Conservation (phyloP, 2,113 vertebrate genomes). For the Nannospalax galili region DNA sequence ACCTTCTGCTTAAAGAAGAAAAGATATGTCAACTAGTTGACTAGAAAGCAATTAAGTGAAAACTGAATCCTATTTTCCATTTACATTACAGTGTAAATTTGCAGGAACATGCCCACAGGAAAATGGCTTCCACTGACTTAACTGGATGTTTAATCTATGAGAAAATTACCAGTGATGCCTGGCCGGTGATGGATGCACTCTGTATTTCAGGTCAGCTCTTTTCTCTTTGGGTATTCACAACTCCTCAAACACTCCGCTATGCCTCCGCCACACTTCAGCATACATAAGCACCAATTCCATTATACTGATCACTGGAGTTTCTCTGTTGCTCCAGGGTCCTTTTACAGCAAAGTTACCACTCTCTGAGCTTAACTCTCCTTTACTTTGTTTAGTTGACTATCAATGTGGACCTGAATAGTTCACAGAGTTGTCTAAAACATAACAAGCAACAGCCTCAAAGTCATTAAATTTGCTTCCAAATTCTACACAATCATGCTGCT, state of each 20-base stretch:
- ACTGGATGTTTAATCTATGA: background rate
- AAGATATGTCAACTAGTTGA: background rate
- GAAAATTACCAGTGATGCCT: background rate
- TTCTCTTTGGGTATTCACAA: background rate
- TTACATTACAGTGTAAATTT: background rate
- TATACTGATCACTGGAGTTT: background rate
- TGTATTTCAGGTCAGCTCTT: background rate
- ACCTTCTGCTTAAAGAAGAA: constrained; percentile 38
- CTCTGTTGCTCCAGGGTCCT: background rate
- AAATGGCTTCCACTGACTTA: background rate
- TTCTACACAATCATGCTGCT: background rate
- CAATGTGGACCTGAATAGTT: background rate
- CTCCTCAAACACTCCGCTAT: background rate
- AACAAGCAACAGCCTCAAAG: background rate
- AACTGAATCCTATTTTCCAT: constrained; percentile 6
- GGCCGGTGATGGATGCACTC: background rate
- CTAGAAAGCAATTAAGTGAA: constrained; percentile 27
- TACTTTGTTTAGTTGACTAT: background rate
- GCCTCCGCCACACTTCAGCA: background rate
- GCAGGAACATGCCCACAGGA: background rate
- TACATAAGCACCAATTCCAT: background rate
- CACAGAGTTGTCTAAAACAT: background rate
- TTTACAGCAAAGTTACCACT: background rate
- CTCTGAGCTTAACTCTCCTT: background rate
- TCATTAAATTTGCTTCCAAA: background rate